A percentile compares a stretch with the other conserved stretches of the same genome.
Evolutionary conservation across 2,113 vertebrate species (phyloP).

Genomic region (Urocolius indicus): DNA sequence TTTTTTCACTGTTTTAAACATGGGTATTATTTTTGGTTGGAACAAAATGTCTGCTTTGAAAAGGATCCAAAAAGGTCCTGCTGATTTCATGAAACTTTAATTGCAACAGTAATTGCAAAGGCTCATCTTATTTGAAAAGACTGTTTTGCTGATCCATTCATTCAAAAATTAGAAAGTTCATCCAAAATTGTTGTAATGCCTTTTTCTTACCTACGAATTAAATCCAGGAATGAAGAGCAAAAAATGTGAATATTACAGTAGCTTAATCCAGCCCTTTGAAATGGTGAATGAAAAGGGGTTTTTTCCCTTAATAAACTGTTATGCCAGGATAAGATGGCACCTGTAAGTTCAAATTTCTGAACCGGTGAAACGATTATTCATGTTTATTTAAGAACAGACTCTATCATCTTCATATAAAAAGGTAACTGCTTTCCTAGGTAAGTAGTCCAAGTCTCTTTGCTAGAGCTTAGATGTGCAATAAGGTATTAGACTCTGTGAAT

Average conservation of each 20-base stretch:
- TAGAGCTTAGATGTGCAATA: constrained; percentile 22
- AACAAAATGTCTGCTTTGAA: constrained; percentile 20
- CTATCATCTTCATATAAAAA: constrained; percentile 27
- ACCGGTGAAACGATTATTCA: constrained; percentile 22
- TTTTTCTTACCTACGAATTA: constrained; percentile 46
- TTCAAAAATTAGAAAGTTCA: constrained; percentile 56
- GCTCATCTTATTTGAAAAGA: constrained; percentile 17
- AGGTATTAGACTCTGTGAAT: constrained; percentile 16
- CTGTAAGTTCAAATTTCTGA: constrained; percentile 7
- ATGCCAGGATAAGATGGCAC: constrained; percentile 12
- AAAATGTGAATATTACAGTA: constrained; percentile 39
- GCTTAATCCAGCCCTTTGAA: constrained; percentile 28
- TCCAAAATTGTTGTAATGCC: constrained; percentile 48
- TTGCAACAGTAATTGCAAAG: constrained; percentile 45
- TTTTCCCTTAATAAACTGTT: background rate
- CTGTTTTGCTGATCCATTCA: constrained; percentile 10
- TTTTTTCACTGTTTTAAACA: constrained; percentile 21
- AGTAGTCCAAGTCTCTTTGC: background rate
- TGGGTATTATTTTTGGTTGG: background rate
- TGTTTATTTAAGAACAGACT: constrained; percentile 32
- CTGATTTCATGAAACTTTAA: constrained; percentile 60
- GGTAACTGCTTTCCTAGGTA: constrained; percentile 25
- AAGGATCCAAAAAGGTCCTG: background rate
- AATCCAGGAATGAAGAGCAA: constrained; percentile 17
- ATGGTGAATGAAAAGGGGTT: background rate